Percentiles rank a stretch among this genome's conserved stretches.
Evolutionary conservation across 2,113 vertebrate species (phyloP).

Genomic region (Varanus salvator): DNA sequence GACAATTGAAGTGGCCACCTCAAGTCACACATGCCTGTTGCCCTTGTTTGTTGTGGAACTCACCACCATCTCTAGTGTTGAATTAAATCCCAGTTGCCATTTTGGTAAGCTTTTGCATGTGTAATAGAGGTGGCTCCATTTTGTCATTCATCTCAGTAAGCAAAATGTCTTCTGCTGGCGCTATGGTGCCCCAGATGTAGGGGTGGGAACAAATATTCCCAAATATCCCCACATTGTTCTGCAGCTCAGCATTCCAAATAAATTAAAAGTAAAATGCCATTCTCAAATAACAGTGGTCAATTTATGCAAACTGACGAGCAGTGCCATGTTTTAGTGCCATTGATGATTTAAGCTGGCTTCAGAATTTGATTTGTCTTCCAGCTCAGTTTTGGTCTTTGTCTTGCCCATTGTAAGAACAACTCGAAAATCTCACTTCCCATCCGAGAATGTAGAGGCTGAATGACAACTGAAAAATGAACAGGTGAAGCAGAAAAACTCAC

Average conservation of each 20-base stretch:
- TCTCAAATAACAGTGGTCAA: neutral
- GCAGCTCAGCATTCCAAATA: too few relatives aligned
- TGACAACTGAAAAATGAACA: slow-evolving; percentile 27
- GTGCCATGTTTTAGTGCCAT: neutral
- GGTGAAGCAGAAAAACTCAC: slow-evolving; percentile 35
- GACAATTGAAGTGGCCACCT: neutral
- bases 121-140: too few relatives aligned
- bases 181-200: too few relatives aligned
- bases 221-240: too few relatives aligned
- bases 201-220: too few relatives aligned
- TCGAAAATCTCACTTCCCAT: slow-evolving; percentile 17
- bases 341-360: neutral
- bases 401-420: neutral
- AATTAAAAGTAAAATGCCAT: neutral
- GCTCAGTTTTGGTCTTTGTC: neutral
- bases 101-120: neutral
- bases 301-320: neutral
- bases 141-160: neutral
- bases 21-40: neutral
- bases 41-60: neutral
- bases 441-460: slow-evolving; percentile 34
- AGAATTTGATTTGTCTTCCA: neutral
- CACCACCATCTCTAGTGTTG: neutral
- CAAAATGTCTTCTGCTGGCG: neutral
- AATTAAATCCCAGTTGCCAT: neutral